These are phyloP conservation scores for Mactromeris polynyma DNA, from an alignment of 2,888 invertebrate species.

Conservation along the genomic window DNA sequence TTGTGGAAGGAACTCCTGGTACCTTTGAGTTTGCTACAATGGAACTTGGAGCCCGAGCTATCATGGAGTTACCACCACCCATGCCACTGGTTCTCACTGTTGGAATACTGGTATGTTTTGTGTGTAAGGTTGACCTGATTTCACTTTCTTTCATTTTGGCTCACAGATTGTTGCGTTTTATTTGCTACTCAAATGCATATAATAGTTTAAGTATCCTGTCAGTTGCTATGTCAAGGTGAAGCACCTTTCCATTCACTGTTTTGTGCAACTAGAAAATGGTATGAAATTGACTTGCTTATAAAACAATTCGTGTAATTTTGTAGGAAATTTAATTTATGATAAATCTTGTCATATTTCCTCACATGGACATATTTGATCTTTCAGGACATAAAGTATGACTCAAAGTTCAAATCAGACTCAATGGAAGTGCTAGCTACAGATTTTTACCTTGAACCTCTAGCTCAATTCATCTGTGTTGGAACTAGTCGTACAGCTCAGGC, in stretches of 20 bases:
- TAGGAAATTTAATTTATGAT: neutral
- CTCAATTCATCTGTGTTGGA: slow-evolving; percentile 72
- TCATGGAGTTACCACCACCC: slow-evolving; percentile 75
- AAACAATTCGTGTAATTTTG: too few relatives aligned
- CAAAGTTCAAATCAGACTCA: slow-evolving; percentile 72
- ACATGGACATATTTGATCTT: slow-evolving; percentile 10
- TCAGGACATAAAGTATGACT: slow-evolving; percentile 77
- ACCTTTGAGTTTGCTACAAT: slow-evolving; percentile 76
- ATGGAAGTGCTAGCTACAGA: slow-evolving; percentile 76
- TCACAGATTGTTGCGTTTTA: too few relatives aligned
- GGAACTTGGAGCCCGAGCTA: slow-evolving; percentile 76
- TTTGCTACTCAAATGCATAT: too few relatives aligned
- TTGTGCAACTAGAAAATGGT: too few relatives aligned
- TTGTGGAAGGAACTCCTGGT: slow-evolving; percentile 71
- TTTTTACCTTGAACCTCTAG: slow-evolving; percentile 77
- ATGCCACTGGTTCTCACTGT: slow-evolving; percentile 77
- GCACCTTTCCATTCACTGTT: too few relatives aligned
- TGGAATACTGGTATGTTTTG: slow-evolving; percentile 79
- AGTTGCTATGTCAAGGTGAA: too few relatives aligned
- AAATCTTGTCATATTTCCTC: neutral
- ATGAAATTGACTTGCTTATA: too few relatives aligned
- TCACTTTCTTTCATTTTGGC: too few relatives aligned
- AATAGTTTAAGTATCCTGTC: too few relatives aligned
- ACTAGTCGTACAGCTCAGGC: slow-evolving; percentile 62
- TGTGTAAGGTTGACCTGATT: too few relatives aligned